Percentiles rank a stretch among this genome's conserved stretches.
These are phyloP conservation scores for Eupelmus urozonus DNA, from an alignment of 2,888 invertebrate genomes.

Conservation along the genomic window DNA sequence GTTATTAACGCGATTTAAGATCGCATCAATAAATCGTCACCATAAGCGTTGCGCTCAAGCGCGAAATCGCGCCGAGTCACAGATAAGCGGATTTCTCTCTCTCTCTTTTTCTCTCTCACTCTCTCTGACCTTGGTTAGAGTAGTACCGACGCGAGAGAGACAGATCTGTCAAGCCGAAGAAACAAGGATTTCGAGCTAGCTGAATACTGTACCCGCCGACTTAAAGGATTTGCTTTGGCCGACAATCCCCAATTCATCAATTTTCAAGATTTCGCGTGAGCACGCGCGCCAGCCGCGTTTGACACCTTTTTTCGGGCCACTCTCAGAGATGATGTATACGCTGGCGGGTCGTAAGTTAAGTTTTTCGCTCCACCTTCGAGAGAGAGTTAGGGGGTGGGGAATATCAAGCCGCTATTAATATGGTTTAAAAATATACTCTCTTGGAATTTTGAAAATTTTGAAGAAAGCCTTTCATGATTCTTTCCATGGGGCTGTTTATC, in stretches of 20 bases:
- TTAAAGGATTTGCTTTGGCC: conserved; percentile 18
- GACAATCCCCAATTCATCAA: not conserved
- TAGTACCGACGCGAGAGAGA: too few species aligned
- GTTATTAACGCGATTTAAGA: too few species aligned
- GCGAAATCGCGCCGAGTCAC: not conserved
- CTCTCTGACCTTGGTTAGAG: not conserved
- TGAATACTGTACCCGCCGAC: not conserved
- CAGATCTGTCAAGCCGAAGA: not conserved
- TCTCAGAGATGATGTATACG: not conserved
- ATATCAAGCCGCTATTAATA: too few species aligned
- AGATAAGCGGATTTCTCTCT: conserved; percentile 18
- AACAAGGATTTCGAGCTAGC: not conserved
- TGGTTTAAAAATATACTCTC: too few species aligned
- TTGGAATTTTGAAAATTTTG: too few species aligned
- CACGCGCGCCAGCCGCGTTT: not conserved
- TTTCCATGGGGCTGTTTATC: too few species aligned
- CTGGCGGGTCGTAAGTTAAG: not conserved
- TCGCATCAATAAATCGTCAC: too few species aligned
- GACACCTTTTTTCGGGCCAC: not conserved
- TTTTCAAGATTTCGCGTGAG: not conserved
- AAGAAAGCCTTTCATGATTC: too few species aligned
- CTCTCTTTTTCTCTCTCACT: too few species aligned
- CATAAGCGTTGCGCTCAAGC: not conserved
- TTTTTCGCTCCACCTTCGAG: not conserved
- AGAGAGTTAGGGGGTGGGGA: too few species aligned